These are phyloP conservation scores for Pinctada fucata DNA, from an alignment of 2,888 invertebrate genomes.

Conservation along the genomic window DNA sequence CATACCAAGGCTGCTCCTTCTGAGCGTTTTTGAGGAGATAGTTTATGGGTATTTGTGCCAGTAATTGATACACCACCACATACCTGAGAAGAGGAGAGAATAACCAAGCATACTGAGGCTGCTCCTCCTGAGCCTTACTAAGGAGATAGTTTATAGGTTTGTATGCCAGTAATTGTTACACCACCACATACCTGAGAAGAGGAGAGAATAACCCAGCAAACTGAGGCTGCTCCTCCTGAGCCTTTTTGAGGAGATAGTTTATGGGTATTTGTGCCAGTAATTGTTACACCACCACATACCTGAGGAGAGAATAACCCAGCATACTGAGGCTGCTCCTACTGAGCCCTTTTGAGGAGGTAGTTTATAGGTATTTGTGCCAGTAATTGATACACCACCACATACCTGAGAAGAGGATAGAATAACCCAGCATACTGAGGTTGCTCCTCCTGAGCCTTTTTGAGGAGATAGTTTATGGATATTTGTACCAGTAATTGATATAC, in stretches of 20 bases:
- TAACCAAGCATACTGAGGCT: conserved; percentile 90
- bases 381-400: no score
- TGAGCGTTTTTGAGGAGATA: conserved; percentile 95
- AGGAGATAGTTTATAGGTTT: conserved; percentile 95
- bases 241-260: conserved; percentile 93
- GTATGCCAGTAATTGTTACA: conserved; percentile 85
- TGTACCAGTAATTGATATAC: conserved; percentile 82
- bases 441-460: conserved; percentile 94
- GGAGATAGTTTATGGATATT: conserved; percentile 93
- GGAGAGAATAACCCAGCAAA: conserved; percentile 94
- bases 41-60: conserved; percentile 94
- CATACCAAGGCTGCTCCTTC: conserved; percentile 92
- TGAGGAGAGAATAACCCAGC: no score
- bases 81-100: conserved; percentile 90
- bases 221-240: conserved; percentile 92
- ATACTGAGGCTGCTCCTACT: no score
- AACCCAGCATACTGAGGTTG: conserved; percentile 92
- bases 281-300: neutral
- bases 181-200: conserved; percentile 81
- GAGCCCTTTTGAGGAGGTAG: no score
- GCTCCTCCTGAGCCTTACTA: conserved; percentile 94
- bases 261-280: conserved; percentile 94
- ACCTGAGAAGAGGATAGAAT: conserved; percentile 86
- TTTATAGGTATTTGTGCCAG: no score
- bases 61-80: conserved; percentile 44